Evolutionary conservation across 2,113 vertebrate genomes (phyloP).

Genomic region (Protobothrops flavoviridis): DNA sequence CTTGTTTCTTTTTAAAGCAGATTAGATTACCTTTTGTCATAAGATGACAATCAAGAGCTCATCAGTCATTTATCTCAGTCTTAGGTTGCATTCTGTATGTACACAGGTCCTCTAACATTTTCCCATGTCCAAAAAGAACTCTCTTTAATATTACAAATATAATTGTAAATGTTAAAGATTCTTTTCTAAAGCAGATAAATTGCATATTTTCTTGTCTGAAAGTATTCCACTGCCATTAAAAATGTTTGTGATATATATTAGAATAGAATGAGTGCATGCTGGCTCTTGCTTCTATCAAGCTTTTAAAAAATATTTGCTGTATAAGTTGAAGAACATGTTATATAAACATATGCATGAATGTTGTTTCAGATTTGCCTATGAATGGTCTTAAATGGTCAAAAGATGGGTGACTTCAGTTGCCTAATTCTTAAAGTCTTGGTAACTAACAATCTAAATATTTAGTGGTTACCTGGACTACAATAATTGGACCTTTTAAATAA

Average conservation of each 20-base stretch:
- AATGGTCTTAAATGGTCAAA: conserved; percentile 43
- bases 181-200: neutral
- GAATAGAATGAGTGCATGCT: neutral
- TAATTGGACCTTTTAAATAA: conserved; percentile 44
- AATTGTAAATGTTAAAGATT: neutral
- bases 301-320: neutral
- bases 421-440: conserved; percentile 43
- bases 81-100: neutral
- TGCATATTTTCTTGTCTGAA: neutral
- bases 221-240: neutral
- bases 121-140: neutral
- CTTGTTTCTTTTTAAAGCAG: neutral
- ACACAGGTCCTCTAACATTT: neutral
- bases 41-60: neutral
- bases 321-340: conserved; percentile 27
- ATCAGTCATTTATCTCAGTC: neutral
- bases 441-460: conserved; percentile 65
- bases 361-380: conserved; percentile 30
- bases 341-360: conserved; percentile 34
- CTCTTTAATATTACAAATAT: neutral
- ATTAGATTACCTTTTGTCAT: neutral
- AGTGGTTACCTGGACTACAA: conserved; percentile 69
- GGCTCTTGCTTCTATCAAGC: conserved; percentile 21
- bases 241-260: neutral
- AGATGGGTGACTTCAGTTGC: conserved; percentile 10